These are phyloP conservation scores for Clarias macrocephalus DNA, from an alignment of 2,113 vertebrate genomes.

Conservation along the genomic window DNA sequence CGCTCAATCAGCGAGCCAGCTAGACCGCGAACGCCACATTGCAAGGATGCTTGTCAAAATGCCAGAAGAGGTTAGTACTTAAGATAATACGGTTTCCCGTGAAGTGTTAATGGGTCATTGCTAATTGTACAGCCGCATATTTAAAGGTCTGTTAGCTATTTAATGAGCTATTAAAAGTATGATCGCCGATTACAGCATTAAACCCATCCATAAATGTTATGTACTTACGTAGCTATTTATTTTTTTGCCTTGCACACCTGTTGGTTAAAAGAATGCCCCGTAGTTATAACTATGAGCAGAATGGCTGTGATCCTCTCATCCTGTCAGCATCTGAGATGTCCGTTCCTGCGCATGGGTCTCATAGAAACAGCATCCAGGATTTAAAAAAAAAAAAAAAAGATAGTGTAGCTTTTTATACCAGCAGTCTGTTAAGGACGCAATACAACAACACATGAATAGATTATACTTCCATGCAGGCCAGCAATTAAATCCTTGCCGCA, in stretches of 20 bases:
- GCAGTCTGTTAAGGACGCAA: neutral
- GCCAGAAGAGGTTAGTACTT: neutral
- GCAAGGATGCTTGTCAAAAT: neutral
- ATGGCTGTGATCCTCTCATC: neutral
- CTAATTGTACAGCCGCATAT: neutral
- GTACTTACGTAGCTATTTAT: too few relatives aligned
- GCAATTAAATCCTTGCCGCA: neutral
- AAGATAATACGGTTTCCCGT: neutral
- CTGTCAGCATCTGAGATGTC: constrained; percentile 12
- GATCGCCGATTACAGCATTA: neutral
- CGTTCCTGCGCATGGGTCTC: neutral
- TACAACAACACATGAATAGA: neutral
- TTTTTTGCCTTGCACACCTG: neutral
- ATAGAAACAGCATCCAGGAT: neutral
- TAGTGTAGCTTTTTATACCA: neutral
- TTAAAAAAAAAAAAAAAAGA: neutral
- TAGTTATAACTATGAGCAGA: neutral
- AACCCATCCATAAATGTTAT: neutral
- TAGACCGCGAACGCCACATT: neutral
- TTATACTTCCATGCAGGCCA: neutral
- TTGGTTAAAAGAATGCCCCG: neutral
- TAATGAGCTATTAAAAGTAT: constrained; percentile 21
- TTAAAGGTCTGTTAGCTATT: constrained; percentile 19
- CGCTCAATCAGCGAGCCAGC: neutral
- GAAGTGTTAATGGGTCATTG: neutral